phyloP scores from a whole-genome alignment of 2,888 invertebrate species.

The Phaonia tiefii region DNA sequence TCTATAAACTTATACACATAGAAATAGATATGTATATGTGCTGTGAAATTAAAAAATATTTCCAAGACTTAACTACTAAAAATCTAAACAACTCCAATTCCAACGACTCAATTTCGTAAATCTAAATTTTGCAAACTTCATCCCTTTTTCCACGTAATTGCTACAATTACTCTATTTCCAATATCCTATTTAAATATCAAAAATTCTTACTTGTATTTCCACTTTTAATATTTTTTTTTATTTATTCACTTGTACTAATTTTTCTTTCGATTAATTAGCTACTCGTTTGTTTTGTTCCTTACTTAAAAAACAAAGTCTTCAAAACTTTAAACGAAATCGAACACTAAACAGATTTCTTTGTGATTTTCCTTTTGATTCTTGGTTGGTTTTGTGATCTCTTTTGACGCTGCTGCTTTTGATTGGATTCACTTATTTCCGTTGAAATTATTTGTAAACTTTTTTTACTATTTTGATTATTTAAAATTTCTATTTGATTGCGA shows the following conservation, averaged over 20 bases:
- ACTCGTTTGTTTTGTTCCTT: background rate
- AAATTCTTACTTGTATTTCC: conserved; percentile 19
- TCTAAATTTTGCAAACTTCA: background rate
- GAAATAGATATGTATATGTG: no score
- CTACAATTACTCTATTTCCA: background rate
- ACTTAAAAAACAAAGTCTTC: background rate
- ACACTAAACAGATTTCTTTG: conserved; percentile 32
- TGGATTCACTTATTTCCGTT: conserved; percentile 42
- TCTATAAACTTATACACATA: background rate
- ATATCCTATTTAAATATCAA: no score
- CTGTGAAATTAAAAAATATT: no score
- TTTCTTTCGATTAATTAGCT: conserved; percentile 1
- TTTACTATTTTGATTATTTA: conserved; percentile 34
- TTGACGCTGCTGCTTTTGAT: conserved; percentile 38
- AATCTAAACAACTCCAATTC: background rate
- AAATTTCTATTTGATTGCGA: background rate
- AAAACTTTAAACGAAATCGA: background rate
- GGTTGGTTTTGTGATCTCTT: conserved; percentile 11
- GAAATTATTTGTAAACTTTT: conserved; percentile 10
- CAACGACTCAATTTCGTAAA: background rate
- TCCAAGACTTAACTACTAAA: no score
- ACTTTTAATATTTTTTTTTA: conserved; percentile 26
- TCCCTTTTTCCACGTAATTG: background rate
- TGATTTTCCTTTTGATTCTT: conserved; percentile 46
- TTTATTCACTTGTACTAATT: no score